phyloP scores from a whole-genome alignment of 2,113 vertebrate species.

The Anser cygnoides region DNA sequence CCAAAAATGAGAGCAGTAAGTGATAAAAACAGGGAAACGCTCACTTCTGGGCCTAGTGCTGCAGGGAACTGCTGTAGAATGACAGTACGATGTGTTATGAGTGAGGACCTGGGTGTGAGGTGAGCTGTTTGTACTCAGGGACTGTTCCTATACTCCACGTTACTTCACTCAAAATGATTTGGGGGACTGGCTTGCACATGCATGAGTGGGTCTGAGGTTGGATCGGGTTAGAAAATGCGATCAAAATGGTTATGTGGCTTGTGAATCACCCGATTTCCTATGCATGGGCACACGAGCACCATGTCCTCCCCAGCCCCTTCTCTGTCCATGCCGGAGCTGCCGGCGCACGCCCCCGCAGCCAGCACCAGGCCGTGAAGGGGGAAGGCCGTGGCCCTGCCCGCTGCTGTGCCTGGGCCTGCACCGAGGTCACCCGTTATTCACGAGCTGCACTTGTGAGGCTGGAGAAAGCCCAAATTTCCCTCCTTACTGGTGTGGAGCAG shows the following conservation, averaged over 20 bases:
- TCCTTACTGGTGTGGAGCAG: fast-evolving
- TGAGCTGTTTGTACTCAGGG: background rate
- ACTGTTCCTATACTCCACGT: background rate
- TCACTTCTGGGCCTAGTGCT: fast-evolving
- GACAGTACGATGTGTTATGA: background rate
- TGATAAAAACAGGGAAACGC: background rate
- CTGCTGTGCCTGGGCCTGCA: fast-evolving
- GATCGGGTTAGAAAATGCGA: background rate
- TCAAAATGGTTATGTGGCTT: background rate
- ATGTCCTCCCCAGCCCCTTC: background rate
- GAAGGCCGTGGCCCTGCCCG: fast-evolving
- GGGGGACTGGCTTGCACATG: background rate
- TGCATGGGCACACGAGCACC: fast-evolving
- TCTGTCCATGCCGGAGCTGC: background rate
- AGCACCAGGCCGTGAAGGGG: fast-evolving
- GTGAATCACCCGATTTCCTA: background rate
- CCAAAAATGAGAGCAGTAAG: background rate
- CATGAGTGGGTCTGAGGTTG: background rate
- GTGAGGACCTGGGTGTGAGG: background rate
- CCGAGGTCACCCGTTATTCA: background rate
- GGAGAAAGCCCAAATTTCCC: fast-evolving
- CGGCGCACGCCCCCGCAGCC: fast-evolving
- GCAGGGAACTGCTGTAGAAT: background rate
- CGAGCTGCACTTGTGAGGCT: background rate
- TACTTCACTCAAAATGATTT: background rate